Base-by-base conservation (phyloP, 2,888 invertebrate genomes). In the Platycheirus rosarum region DNA sequence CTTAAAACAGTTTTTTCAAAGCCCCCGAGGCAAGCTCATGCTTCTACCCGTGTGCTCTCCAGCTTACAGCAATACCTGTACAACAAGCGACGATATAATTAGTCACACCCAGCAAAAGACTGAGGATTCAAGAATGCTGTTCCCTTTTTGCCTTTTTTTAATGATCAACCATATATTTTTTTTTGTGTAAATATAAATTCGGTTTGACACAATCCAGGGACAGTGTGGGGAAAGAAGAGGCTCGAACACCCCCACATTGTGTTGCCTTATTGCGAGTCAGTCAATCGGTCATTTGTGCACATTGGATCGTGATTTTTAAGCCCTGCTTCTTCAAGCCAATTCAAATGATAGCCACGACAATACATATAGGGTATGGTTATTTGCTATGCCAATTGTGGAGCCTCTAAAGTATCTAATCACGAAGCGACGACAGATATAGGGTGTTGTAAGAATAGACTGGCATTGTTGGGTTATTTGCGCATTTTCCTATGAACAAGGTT, bases 261-360 rank as follows among this genome's bases (percentile, higher is more conserved):
- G 13, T 53, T 26, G 20, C 37, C 20, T 23, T 32, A 51, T 48
- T 63, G 65, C 68, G 53, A 71, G 71, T 73, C 77, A 82, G 77
- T 82, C 82, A 82, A 63, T 82, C 73, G 82, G 82, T 77, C 82
- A 82, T 73, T 82, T 80, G 79, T 63, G 48, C 71, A 77, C 68
- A 70, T 55, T 65, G 60, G 73, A 57, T 82, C 82, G 82, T 82
- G 82, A 77, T 82, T 66, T 75, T 80, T 77, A 66, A 77, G 77
- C 82, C 77, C 77, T 77, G 57, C 62, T 76, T 35, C 37, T 77
- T 37, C 32, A 49, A 63, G 63, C 68, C 63, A 82, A 60, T 32
- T 77, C 77, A 73, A 71, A 82, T 77, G 49, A 77, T 62, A 76
- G 68, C 55, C 57, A 37, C 55, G 20, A 63, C 60, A 60, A 13